phyloP scores from a whole-genome alignment of 1,140 invertebrate species.

The Babylonia areolata region DNA sequence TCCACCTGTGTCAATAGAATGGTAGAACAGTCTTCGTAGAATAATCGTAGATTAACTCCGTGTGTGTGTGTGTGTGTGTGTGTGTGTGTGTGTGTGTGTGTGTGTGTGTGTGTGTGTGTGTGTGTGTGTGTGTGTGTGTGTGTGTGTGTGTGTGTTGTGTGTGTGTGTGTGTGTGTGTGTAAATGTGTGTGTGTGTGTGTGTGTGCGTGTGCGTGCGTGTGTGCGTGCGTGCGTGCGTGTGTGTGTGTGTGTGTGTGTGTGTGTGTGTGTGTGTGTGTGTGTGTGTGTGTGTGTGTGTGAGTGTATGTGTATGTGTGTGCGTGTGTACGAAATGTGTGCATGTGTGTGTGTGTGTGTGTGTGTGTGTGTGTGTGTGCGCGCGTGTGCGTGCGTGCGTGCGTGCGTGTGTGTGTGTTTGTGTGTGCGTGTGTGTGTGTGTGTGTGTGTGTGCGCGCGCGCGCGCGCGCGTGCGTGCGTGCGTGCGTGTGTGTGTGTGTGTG shows the following conservation, averaged over 20 bases:
- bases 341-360: constrained; percentile 6
- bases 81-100: not conserved
- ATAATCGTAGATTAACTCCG: not conserved
- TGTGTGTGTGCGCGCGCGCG: too few relatives aligned
- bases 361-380: constrained; percentile 5
- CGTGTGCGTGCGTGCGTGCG: not conserved
- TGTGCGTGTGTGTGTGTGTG: too few relatives aligned
- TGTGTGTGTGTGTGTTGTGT: too few relatives aligned
- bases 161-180: too few relatives aligned
- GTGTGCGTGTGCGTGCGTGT: too few relatives aligned
- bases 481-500: not conserved
- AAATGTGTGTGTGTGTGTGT: too few relatives aligned
- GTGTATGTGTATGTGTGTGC: not conserved
- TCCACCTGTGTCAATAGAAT: constrained; percentile 77
- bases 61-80: not conserved
- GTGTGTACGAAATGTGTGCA: not conserved
- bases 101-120: too few relatives aligned
- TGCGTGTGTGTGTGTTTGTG: not conserved
- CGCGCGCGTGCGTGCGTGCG: too few relatives aligned
- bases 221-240: not conserved
- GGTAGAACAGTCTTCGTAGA: not conserved
- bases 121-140: too few relatives aligned
- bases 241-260: constrained; percentile 14
- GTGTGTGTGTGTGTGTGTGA: not conserved
- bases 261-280: constrained; percentile 13